phyloP scores from a whole-genome alignment of 1,140 invertebrate genomes.

The silkworm (Bombyx mori) region ASM3026992v2 NC_085125.1:10761501-10762000 shows the following conservation, averaged over 20 bases:
- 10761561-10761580: too few relatives aligned
- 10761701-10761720: constrained; percentile 7
- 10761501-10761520: too few relatives aligned
- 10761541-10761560: too few relatives aligned
- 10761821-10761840: constrained; percentile 67
- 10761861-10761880: constrained; percentile 47
- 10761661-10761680: constrained; percentile 14
- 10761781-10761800: constrained; percentile 60
- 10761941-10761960: constrained; percentile 23
- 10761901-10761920: constrained; percentile 29
- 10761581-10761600: too few relatives aligned
- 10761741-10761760: constrained; percentile 42
- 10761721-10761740: constrained; percentile 25
- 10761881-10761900: constrained; percentile 38
- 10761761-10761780: constrained; percentile 65
- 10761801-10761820: constrained; percentile 59
- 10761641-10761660: constrained; percentile 1
- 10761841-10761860: constrained; percentile 61
- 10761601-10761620: constrained; percentile 1
- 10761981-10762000: constrained; percentile 18
- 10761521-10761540: too few relatives aligned
- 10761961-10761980: constrained; percentile 18
- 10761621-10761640: neutral
- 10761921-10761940: constrained; percentile 25
- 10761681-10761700: constrained; percentile 7